Evolutionary conservation across 2,797 vertebrate genomes (phyloP), one percentile per base, ranked within the genome.

Genomic region (Rhinophrynus dorsalis): DNA sequence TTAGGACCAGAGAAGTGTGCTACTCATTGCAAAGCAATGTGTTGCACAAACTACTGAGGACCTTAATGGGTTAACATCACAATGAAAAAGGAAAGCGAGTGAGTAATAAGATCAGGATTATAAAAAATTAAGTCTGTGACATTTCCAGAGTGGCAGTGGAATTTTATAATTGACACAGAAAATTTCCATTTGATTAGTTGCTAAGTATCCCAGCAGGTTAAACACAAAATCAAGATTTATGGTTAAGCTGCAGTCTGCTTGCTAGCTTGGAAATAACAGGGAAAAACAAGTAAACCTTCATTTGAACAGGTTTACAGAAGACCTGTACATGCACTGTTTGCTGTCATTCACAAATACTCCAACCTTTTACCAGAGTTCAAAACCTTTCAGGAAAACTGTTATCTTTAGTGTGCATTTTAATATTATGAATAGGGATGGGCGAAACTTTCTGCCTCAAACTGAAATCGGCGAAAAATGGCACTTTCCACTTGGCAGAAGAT

Each of bases 41-140:
- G n/a, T n/a, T n/a, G n/a, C n/a, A n/a, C n/a, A n/a, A n/a, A n/a
- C n/a, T n/a, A n/a, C n/a, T n/a, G n/a, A n/a, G n/a, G n/a, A n/a
- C n/a, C n/a, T n/a, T n/a, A n/a, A n/a, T n/a, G n/a, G 18, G 20
- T 67, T 56, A 45, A 42, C 10, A 33, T 55, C 18, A 33, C 37
- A 56, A 44, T 64, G 11, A 7, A 23, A 33, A 56, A 32, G 23
- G 20, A 32, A n/a, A 47, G n/a, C n/a, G n/a, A n/a, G n/a, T n/a
- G 21, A 21, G 44, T 33, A 66, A 38, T 40, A 40, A 6, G 21
- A 58, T 44, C 6, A 5, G 35, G 37, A 56, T 67, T 67, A 56
- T 44, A 18, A 17, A 18, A n/a, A 30, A 51, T 44, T 54, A 56
- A 33, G 13, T 56, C 51, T 24, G 27, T n/a, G 20, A 12, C 27